Conservation (phyloP, 2,888 invertebrate genomes). For the Drosophila hamatofila region DNA sequence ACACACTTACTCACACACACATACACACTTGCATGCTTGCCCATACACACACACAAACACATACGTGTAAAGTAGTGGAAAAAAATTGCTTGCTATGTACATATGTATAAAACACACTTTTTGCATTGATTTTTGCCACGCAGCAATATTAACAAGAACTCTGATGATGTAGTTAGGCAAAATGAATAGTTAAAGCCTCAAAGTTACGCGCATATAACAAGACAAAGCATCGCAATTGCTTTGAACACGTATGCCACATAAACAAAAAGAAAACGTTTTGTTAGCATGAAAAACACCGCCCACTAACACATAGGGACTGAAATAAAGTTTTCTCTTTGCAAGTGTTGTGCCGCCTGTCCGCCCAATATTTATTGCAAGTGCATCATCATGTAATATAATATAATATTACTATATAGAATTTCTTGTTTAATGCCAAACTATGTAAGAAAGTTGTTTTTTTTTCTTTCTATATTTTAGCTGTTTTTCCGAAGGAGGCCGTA, state of each 20-base stretch:
- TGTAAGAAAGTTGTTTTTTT: constrained; percentile 28
- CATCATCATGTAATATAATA: constrained; percentile 18
- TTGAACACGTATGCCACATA: constrained; percentile 67
- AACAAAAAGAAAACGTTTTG: constrained; percentile 57
- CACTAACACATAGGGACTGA: constrained; percentile 37
- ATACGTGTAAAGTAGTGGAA: constrained; percentile 39
- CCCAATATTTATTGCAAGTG: constrained; percentile 5
- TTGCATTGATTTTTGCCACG: constrained; percentile 67
- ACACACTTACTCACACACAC: constrained; percentile 65
- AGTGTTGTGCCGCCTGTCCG: not conserved
- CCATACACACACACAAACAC: constrained; percentile 38
- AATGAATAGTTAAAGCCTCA: not conserved
- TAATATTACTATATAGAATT: constrained; percentile 24
- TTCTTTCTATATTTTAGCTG: not conserved
- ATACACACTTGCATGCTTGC: constrained; percentile 35
- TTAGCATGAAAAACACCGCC: constrained; percentile 62
- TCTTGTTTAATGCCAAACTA: constrained; percentile 18
- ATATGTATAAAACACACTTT: constrained; percentile 44
- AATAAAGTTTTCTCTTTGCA: constrained; percentile 18
- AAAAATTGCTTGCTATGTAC: constrained; percentile 35
- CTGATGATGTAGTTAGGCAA: constrained; percentile 8
- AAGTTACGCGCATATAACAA: constrained; percentile 20
- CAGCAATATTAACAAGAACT: constrained; percentile 39
- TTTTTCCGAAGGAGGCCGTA: constrained; percentile 27
- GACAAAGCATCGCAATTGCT: constrained; percentile 37